These are phyloP conservation scores for Eupithecia insigniata DNA, from an alignment of 2,888 invertebrate genomes.

Conservation along the genomic window DNA sequence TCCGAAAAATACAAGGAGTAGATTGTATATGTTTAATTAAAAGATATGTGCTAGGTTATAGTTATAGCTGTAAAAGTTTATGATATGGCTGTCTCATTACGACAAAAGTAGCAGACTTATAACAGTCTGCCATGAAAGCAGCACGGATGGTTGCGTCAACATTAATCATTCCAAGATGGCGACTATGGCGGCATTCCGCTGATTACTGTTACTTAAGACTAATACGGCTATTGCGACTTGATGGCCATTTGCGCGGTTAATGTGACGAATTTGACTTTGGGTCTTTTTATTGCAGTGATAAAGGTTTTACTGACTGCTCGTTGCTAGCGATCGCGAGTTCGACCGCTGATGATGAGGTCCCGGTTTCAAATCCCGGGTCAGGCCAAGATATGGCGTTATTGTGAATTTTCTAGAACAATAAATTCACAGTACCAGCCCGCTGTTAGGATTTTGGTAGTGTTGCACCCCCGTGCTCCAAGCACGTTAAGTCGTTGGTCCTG, in stretches of 20 bases:
- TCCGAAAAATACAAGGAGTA: no score
- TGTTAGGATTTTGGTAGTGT: no score
- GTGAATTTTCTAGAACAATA: no score
- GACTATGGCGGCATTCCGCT: constrained; percentile 31
- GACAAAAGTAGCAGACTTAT: constrained; percentile 19
- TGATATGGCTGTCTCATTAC: constrained; percentile 7
- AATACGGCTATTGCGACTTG: constrained; percentile 42
- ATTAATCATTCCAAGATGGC: constrained; percentile 52
- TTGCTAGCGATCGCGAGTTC: no score
- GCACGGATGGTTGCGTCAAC: constrained; percentile 47
- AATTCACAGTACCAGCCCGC: no score
- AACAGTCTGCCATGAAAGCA: constrained; percentile 48
- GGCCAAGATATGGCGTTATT: no score
- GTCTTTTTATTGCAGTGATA: neutral
- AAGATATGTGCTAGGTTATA: neutral
- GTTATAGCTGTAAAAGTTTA: neutral
- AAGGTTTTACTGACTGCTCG: neutral
- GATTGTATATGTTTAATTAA: no score
- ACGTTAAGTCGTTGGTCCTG: no score
- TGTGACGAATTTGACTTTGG: constrained; percentile 11
- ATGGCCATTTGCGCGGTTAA: constrained; percentile 31
- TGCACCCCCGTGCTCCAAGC: no score
- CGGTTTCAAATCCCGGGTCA: no score
- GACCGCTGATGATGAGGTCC: no score
- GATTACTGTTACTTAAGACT: constrained; percentile 44